Conservation (phyloP, 2,113 vertebrate species). For the Varanus salvator region DNA sequence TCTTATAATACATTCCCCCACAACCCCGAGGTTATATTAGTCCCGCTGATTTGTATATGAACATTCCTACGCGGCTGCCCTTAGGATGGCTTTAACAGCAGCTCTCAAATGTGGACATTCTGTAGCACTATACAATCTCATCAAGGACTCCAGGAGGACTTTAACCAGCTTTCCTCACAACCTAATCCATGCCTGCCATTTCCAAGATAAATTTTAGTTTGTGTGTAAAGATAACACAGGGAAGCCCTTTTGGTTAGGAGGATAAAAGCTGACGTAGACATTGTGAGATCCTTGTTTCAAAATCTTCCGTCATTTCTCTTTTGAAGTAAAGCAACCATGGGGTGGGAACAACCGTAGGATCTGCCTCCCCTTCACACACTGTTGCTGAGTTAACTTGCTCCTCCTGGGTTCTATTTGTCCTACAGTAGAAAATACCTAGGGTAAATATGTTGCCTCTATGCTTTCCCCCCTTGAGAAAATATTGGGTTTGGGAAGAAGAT, state of each 20-base stretch:
- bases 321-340: not conserved
- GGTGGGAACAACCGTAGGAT: not conserved
- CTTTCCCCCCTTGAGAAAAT: not conserved
- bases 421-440: not conserved
- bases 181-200: constrained; percentile 41
- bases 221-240: constrained; percentile 26
- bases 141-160: not conserved
- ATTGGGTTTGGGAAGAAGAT: not conserved
- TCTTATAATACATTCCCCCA: not conserved
- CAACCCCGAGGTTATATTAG: not conserved
- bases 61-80: not conserved
- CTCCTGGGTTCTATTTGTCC: not conserved
- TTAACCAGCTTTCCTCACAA: constrained; percentile 31
- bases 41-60: constrained; percentile 5
- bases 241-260: not conserved
- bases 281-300: not conserved
- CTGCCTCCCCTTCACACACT: not conserved
- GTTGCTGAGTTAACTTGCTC: not conserved
- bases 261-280: not conserved
- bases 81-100: constrained; percentile 5
- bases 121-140: not conserved
- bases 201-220: constrained; percentile 35
- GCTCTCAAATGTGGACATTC: not conserved
- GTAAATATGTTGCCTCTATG: not conserved
- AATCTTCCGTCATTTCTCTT: not conserved